Conservation (phyloP, 2,113 vertebrate species). For the Takifugu flavidus region DNA sequence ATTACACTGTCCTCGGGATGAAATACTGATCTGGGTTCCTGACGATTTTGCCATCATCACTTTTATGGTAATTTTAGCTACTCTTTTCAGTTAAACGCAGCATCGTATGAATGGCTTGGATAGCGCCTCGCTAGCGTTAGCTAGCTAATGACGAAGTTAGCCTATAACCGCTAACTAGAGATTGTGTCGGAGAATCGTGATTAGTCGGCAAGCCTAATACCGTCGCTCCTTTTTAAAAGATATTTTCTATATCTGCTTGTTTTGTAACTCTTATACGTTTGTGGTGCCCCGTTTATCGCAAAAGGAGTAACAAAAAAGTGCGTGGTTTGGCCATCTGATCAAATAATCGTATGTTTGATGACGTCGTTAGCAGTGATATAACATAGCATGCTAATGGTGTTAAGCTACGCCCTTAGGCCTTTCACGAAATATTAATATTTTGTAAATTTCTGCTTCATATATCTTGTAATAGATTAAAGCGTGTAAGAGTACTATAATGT, state of each 20-base stretch:
- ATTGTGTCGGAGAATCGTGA: neutral
- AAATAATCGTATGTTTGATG: constrained; percentile 31
- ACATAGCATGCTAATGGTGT: constrained; percentile 50
- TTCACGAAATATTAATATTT: neutral
- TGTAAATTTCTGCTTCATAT: no score
- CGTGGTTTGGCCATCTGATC: constrained; percentile 20
- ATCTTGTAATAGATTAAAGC: no score
- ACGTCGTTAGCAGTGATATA: constrained; percentile 52
- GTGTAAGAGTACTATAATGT: fast-evolving
- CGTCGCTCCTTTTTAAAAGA: no score
- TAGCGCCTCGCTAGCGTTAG: constrained; percentile 6
- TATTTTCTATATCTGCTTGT: no score
- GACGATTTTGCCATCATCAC: fast-evolving
- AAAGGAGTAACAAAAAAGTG: constrained; percentile 19
- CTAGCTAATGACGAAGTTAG: constrained; percentile 26
- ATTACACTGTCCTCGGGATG: constrained; percentile 12
- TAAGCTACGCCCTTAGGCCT: constrained; percentile 50
- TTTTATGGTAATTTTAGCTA: constrained; percentile 7
- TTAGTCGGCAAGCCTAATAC: no score
- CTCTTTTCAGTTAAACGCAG: no score
- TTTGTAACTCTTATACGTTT: no score
- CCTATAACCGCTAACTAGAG: constrained; percentile 17
- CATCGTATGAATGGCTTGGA: neutral
- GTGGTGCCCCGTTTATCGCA: no score
- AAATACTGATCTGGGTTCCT: constrained; percentile 2